Base-by-base conservation (phyloP, 1,140 invertebrate genomes). In the Leucophenga varia region DNA sequence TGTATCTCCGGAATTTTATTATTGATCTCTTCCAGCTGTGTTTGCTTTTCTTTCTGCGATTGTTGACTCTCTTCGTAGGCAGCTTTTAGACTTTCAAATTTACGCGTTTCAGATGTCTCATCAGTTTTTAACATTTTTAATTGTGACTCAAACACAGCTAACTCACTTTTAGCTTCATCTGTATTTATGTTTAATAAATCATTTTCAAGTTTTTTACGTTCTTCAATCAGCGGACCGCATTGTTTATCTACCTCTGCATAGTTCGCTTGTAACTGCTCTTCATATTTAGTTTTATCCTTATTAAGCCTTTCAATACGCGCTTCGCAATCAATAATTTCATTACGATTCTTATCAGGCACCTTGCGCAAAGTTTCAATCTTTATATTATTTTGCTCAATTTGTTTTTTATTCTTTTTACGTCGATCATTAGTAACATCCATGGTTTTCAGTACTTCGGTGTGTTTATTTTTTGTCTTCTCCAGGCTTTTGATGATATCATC, bases 121-220 rank as follows among this genome's bases (percentile, higher is more conserved):
- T 81, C 86, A 36, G 86, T 89, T 19, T 86, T 78, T 47, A 89
- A 91, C 16, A 95, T 80, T 64, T 94, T 87, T 3, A 95, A 73
- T 68, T 95, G 86, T 0, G 87, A 88, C 61, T 94, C 84, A 0
- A 88, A 85, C 13, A 96, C 75, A 55, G 88, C 84, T 45, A 84
- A 83, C 61, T 85, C 80, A 3, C 87, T 85, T 61, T 89, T 89
- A 0, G 86, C 82, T 65, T 88, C 82, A 67, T 92, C 85, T 0
- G 89, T 85, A 16, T 79, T 78, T 54, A 91, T 72, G 18, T 79
- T 80, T 17, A 89, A 81, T 4, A 94, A 72, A 48, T 87, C 77
- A 1, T 79, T 79, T 76, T 89, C 82, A 0, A 87, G 57, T 43
- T 77, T 76, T 22, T 87, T 81, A 49, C 87, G 87, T 51, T 85